Base-by-base conservation (phyloP, 2,797 vertebrate species). In the Apogon talboti region DNA sequence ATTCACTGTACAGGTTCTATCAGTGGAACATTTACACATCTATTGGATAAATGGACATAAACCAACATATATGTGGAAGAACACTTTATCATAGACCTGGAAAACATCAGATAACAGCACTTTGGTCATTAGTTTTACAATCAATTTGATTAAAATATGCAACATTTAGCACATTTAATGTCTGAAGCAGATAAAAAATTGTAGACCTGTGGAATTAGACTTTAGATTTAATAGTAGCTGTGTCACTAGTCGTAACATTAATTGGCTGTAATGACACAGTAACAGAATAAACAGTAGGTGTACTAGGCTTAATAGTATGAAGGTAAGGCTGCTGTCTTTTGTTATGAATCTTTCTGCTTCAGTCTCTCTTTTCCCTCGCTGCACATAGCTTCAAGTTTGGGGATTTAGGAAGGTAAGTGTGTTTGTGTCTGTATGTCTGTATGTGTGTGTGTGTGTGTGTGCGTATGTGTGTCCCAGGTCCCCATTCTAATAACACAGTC, bases 401-500 rank as follows among this genome's bases (percentile, higher is more conserved):
- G 89, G 89, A 87, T 78, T 90, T 81, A 52, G 84, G 78, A 83
- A 86, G 66, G 74, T 58, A 63, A 49, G 41, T 61, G 44, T 49
- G 52, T 9, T 37, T 53, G 13, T 50, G 49, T 35, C 57, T 56
- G 63, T 50, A 46, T 69, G 41, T 47, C 33, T 54, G 49, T 37
- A 55, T 52, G 49, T 21, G 43, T n/a, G 37, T 43, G 19, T 52
- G 49, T 30, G 73, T 68, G 38, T 48, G 56, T 60, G 55, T 56
- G 54, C 51, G 12, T 48, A 72, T 43, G 42, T 40, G 68, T 67
- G 66, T 91, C 86, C 84, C 79, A 92, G 90, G 89, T 93, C 91
- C 93, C 92, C 82, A 81, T 89, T 93, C 91, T 93, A 94, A 94
- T 93, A 94, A 94, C 89, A 88, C 69, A 87, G 84, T 84, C 89